Evolutionary conservation across 2,888 invertebrate species (phyloP), one percentile per base, ranked within the genome.

Genomic region (Pyrrhia umbra): DNA sequence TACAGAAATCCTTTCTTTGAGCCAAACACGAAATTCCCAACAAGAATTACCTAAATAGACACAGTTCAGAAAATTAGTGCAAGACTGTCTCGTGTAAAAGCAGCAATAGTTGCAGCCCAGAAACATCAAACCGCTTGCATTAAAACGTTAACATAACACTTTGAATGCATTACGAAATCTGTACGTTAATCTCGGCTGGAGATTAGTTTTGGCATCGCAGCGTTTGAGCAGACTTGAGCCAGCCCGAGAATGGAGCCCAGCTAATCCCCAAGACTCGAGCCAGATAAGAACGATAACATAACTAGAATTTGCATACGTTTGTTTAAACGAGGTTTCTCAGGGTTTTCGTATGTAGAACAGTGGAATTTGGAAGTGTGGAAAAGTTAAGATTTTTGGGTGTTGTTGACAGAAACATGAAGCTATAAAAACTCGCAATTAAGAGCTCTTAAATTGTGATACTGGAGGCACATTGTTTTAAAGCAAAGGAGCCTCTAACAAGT

Each of bases 91-190:
- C 18, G 13, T 39, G 8, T 30, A 39, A 49, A 40, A 77, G 50
- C 52, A 43, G n/a, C n/a, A n/a, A 37, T 30, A 46, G 30, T 40
- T 60, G 40, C 27, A 63, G 6, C 47, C 13, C 42, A 61, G 63
- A 50, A 72, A 66, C 60, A 77, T 72, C 77, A 77, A 77, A 77
- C 47, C 45, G 56, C 56, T 42, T 64, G 59, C 65, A 71, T 68
- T 68, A 67, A 72, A 76, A 68, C 62, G 74, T 47, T 66, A 70
- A 69, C 77, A 77, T 79, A 81, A 79, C 77, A 81, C 71, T 79
- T 71, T 68, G 77, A 79, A 80, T 82, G 82, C 82, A 82, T 82
- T 77, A 68, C 80, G 75, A 71, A 80, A 80, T 80, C 69, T 70
- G 60, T 39, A 66, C 73, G 78, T 76, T 81, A 82, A 81, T 81